phyloP scores from a whole-genome alignment of 2,888 invertebrate species.

The Agrotis clavis region DNA sequence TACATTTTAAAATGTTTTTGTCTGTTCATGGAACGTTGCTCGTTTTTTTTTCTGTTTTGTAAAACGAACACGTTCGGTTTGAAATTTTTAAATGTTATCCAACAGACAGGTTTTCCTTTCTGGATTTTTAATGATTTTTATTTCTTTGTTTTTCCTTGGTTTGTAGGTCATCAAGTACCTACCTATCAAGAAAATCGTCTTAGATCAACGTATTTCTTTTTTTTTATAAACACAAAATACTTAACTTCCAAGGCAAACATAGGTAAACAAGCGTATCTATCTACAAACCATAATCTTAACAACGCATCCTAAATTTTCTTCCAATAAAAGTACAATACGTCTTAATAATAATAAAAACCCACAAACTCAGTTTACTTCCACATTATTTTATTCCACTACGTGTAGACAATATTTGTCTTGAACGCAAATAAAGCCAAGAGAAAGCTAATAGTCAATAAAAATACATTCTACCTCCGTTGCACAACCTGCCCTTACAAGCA shows the following conservation, averaged over 20 bases:
- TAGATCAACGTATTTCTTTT: not conserved
- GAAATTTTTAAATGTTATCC: constrained; percentile 27
- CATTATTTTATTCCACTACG: constrained; percentile 46
- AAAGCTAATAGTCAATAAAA: constrained; percentile 60
- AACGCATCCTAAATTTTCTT: not conserved
- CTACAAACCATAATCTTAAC: too few relatives aligned
- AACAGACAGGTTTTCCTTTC: constrained; percentile 10
- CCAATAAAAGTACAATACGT: not conserved
- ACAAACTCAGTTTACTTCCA: constrained; percentile 25
- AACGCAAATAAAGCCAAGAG: constrained; percentile 36
- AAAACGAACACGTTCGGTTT: constrained; percentile 45
- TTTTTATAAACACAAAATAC: not conserved
- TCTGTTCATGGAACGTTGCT: constrained; percentile 28
- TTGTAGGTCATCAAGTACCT: not conserved
- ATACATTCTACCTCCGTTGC: constrained; percentile 63
- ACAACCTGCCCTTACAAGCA: constrained; percentile 74
- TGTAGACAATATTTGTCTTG: constrained; percentile 49
- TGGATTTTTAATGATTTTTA: not conserved
- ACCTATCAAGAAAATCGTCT: not conserved
- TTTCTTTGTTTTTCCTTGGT: not conserved
- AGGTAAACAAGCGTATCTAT: not conserved
- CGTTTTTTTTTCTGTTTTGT: constrained; percentile 35
- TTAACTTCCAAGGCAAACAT: not conserved
- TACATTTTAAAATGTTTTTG: constrained; percentile 40
- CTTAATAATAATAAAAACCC: constrained; percentile 26